A percentile compares a stretch with the other conserved stretches of the same genome.
Evolutionary conservation across 2,113 vertebrate genomes (phyloP).

Genomic region (Piaya cayana): DNA sequence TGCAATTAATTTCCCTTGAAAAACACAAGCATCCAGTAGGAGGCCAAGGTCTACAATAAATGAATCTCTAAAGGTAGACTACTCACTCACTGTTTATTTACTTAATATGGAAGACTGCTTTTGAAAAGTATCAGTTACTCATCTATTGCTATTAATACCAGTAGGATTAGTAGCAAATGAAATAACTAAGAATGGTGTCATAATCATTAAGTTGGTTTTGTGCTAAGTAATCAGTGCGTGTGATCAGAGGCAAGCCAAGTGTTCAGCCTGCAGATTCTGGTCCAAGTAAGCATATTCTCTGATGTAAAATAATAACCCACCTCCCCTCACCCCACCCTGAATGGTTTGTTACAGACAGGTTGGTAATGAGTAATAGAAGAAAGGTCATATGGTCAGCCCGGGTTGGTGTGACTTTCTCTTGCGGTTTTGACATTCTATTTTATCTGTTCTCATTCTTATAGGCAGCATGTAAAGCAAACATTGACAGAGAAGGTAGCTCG

Average conservation of each 20-base stretch:
- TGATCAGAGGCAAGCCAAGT: background rate
- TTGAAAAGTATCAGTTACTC: background rate
- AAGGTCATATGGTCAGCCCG: rapidly evolving
- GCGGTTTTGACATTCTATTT: background rate
- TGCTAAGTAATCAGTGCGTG: background rate
- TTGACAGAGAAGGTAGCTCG: background rate
- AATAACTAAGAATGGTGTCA: background rate
- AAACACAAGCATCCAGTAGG: background rate
- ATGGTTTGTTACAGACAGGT: background rate
- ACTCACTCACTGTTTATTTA: background rate
- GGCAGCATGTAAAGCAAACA: background rate
- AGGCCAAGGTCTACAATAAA: background rate
- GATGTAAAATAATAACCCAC: background rate
- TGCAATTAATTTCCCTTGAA: background rate
- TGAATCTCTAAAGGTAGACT: background rate
- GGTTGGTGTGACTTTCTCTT: background rate
- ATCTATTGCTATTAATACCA: background rate
- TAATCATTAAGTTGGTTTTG: background rate
- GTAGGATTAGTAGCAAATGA: background rate
- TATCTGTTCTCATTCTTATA: rapidly evolving
- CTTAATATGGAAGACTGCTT: background rate
- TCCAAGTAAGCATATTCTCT: background rate
- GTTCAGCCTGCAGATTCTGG: background rate
- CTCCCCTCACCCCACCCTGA: rapidly evolving
- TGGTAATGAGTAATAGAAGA: background rate